These are phyloP conservation scores for Polyommatus iphigenia DNA, from an alignment of 2,888 invertebrate genomes.

Conservation along the genomic window DNA sequence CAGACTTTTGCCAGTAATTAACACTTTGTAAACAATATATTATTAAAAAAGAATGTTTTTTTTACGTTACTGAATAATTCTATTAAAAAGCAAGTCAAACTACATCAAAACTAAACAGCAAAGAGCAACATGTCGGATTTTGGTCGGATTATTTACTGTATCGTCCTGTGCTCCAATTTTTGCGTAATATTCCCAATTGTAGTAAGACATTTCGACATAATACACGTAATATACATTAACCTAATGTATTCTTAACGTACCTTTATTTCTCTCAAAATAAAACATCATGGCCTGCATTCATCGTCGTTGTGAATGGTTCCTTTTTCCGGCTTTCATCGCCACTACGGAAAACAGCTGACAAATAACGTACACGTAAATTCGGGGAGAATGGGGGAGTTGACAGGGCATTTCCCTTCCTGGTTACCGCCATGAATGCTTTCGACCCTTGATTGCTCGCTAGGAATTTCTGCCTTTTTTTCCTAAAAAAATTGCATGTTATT, in stretches of 20 bases:
- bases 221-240: too few species aligned
- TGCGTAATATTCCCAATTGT: too few species aligned
- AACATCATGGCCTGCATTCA: background rate
- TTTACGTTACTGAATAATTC: too few species aligned
- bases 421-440: background rate
- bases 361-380: conserved; percentile 19
- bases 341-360: conserved; percentile 25
- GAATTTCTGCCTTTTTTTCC: background rate
- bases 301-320: background rate
- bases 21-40: too few species aligned
- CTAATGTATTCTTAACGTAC: background rate
- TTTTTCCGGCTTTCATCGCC: conserved; percentile 19
- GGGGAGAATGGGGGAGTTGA: conserved; percentile 13
- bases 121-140: too few species aligned
- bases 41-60: too few species aligned
- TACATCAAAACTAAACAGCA: too few species aligned
- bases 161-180: too few species aligned
- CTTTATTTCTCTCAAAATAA: background rate
- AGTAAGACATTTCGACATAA: too few species aligned
- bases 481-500: background rate
- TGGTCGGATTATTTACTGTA: too few species aligned
- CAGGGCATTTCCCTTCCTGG: conserved; percentile 11
- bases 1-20: too few species aligned
- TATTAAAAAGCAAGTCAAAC: too few species aligned
- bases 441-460: background rate